A percentile compares a stretch with the other conserved stretches of the same genome.
These are phyloP conservation scores for Ptychadena robeensis DNA, from an alignment of 2,797 vertebrate genomes.

Conservation along the genomic window DNA sequence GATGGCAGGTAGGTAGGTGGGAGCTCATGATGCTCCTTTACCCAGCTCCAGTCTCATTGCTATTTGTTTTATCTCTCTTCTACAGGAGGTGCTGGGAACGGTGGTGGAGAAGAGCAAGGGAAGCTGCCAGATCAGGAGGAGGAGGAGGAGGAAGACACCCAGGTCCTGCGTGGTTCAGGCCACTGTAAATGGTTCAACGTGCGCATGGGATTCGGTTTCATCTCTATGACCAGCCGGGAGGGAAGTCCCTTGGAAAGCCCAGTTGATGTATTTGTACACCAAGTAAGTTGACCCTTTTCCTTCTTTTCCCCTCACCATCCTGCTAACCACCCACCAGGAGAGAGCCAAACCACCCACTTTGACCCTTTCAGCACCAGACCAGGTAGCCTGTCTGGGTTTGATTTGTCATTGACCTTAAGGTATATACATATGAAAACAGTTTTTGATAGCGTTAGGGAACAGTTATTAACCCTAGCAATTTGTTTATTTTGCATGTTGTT, in stretches of 20 bases:
- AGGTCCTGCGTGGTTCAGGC: conserved; percentile 89
- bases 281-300: conserved; percentile 85
- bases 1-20: no score
- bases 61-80: conserved; percentile 49
- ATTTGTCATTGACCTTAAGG: neutral
- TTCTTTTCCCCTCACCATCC: no score
- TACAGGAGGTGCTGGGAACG: conserved; percentile 92
- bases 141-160: conserved; percentile 78
- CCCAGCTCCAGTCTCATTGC: no score
- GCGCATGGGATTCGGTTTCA: conserved; percentile 99
- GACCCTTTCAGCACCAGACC: conserved; percentile 16
- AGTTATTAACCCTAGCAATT: neutral
- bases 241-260: conserved; percentile 90
- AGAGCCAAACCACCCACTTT: conserved; percentile 48
- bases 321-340: conserved; percentile 50
- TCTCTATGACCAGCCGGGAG: conserved; percentile 94
- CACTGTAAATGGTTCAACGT: conserved; percentile 99
- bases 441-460: neutral
- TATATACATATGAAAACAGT: neutral
- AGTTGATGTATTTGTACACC: conserved; percentile 98
- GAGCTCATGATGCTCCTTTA: no score
- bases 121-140: conserved; percentile 84
- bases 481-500: neutral
- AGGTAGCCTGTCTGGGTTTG: neutral
- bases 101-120: conserved; percentile 88